These are phyloP conservation scores for Thamnaconus septentrionalis DNA, from an alignment of 2,113 vertebrate species.

Conservation along the genomic window DNA sequence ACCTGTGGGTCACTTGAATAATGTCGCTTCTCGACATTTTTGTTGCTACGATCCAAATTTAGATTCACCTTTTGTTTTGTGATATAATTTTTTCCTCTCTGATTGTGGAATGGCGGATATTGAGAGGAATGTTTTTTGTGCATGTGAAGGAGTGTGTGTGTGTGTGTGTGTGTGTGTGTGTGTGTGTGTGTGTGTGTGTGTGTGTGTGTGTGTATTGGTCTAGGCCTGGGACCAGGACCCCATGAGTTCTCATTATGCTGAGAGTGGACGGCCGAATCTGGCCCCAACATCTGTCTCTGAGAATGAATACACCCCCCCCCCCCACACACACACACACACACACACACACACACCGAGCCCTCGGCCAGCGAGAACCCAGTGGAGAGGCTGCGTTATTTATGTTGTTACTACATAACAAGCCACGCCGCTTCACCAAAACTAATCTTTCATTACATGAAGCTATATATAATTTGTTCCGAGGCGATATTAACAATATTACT, in stretches of 20 bases:
- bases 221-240: slow-evolving; percentile 18
- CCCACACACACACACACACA: too few relatives aligned
- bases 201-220: too few relatives aligned
- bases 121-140: slow-evolving; percentile 13
- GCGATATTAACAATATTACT: too few relatives aligned
- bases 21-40: slow-evolving; percentile 1
- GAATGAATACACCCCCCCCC: slow-evolving; percentile 37
- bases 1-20: not conserved
- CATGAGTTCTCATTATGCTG: slow-evolving; percentile 70
- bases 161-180: slow-evolving; percentile 1
- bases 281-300: slow-evolving; percentile 66
- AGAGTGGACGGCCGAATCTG: slow-evolving; percentile 35
- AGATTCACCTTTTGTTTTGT: not conserved
- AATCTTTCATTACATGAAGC: too few relatives aligned
- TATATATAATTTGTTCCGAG: too few relatives aligned
- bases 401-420: slow-evolving; percentile 12
- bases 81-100: not conserved
- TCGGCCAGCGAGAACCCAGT: slow-evolving; percentile 28
- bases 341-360: slow-evolving; percentile 16
- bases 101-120: slow-evolving; percentile 4
- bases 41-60: not conserved
- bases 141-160: slow-evolving; percentile 5
- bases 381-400: not conserved
- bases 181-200: too few relatives aligned
- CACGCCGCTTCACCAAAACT: not conserved